Conservation (phyloP, 2,888 invertebrate genomes). For the Mamestra brassicae region DNA sequence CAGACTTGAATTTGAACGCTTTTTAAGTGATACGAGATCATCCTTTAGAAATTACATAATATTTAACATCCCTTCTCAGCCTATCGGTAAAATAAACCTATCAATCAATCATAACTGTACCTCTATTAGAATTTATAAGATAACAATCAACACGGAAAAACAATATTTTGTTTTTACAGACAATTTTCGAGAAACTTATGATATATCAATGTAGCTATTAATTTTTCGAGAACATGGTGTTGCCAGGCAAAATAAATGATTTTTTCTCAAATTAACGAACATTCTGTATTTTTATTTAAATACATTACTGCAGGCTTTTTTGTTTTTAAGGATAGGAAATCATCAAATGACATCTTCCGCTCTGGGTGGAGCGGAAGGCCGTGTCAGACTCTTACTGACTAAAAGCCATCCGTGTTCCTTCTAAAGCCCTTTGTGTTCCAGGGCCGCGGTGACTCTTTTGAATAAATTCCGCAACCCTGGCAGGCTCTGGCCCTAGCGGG, state of each 20-base stretch:
- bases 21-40: too few relatives aligned
- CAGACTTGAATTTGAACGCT: too few relatives aligned
- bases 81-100: constrained; percentile 13
- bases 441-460: too few relatives aligned
- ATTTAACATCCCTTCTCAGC: not conserved
- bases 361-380: too few relatives aligned
- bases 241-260: not conserved
- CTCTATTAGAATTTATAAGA: constrained; percentile 20
- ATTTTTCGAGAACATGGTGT: constrained; percentile 22
- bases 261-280: constrained; percentile 1
- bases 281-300: not conserved
- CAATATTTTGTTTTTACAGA: constrained; percentile 40
- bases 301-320: not conserved
- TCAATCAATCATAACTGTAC: constrained; percentile 40
- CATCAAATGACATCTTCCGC: too few relatives aligned
- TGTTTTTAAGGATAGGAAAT: too few relatives aligned
- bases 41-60: not conserved
- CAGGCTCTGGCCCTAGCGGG: too few relatives aligned
- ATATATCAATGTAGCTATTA: constrained; percentile 20
- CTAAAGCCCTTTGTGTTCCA: too few relatives aligned
- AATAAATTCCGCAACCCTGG: too few relatives aligned
- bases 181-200: constrained; percentile 10
- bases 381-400: too few relatives aligned
- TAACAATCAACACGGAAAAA: constrained; percentile 36
- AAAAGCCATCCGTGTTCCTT: too few relatives aligned